These are phyloP conservation scores for Falcunculus frontatus DNA, from an alignment of 2,113 vertebrate genomes.

Conservation along the genomic window DNA sequence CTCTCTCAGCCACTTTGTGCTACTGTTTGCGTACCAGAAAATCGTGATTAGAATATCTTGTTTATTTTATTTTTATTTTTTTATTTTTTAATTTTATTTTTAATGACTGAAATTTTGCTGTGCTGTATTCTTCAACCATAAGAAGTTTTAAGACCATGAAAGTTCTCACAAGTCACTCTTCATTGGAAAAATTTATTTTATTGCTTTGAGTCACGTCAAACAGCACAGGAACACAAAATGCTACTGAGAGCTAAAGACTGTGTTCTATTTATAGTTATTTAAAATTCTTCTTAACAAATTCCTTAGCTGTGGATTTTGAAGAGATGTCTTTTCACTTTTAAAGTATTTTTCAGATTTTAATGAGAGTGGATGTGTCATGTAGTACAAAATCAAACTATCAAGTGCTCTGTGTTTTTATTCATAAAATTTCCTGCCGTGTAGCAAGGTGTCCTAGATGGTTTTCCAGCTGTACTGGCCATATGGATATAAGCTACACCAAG, in stretches of 20 bases:
- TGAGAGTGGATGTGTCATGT: not conserved
- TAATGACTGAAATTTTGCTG: not conserved
- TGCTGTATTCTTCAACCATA: not conserved
- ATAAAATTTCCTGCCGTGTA: not conserved
- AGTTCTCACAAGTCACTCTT: not conserved
- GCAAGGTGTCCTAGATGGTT: not conserved
- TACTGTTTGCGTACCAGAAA: not conserved
- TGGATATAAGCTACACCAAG: not conserved
- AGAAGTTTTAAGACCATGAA: not conserved
- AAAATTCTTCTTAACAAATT: not conserved
- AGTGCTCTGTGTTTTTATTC: not conserved
- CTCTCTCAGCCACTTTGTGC: not conserved
- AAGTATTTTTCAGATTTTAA: not conserved
- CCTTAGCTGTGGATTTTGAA: not conserved
- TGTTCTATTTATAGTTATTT: not conserved
- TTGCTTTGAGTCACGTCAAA: not conserved
- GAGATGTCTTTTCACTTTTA: not conserved
- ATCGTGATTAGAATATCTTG: not conserved
- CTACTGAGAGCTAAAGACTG: not conserved
- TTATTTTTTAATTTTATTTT: not conserved
- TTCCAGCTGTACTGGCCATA: not conserved
- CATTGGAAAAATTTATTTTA: not conserved
- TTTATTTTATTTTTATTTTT: not conserved
- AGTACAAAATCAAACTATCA: not conserved
- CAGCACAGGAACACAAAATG: not conserved